Conservation (phyloP, 1,140 invertebrate genomes). For the Gonioctena quinquepunctata region DNA sequence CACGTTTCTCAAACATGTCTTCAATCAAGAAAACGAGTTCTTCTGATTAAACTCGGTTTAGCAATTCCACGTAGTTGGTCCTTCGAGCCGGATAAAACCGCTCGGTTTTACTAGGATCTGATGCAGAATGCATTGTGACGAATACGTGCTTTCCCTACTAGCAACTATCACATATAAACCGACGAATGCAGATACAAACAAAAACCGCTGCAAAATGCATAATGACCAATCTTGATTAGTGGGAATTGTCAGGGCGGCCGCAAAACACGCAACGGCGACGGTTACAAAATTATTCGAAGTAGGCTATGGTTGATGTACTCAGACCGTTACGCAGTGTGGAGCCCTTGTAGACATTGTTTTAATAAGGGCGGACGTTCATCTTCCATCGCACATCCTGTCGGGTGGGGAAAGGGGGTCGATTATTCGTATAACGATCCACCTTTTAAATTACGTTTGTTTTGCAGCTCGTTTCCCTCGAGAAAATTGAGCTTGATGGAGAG, state of each 20-base stretch:
- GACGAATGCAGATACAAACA: not conserved
- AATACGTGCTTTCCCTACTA: too few species aligned
- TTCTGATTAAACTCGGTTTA: too few species aligned
- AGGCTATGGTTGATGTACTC: not conserved
- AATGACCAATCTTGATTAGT: not conserved
- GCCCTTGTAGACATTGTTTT: not conserved
- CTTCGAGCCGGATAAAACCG: too few species aligned
- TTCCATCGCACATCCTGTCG: not conserved
- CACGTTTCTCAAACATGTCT: too few species aligned
- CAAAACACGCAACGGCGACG: not conserved
- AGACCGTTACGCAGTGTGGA: not conserved
- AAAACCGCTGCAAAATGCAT: too few species aligned
- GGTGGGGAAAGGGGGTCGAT: not conserved
- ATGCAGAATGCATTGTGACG: too few species aligned
- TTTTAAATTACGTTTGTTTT: not conserved
- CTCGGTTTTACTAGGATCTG: too few species aligned
- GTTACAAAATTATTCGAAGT: not conserved
- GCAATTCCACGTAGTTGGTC: too few species aligned
- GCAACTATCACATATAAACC: too few species aligned
- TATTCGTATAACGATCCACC: not conserved
- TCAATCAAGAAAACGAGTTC: too few species aligned
- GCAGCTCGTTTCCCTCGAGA: not conserved
- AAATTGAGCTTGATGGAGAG: not conserved
- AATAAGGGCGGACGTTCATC: not conserved
- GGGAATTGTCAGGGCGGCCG: not conserved